Conservation (phyloP, 2,113 vertebrate species). For the Catharus minimus region DNA sequence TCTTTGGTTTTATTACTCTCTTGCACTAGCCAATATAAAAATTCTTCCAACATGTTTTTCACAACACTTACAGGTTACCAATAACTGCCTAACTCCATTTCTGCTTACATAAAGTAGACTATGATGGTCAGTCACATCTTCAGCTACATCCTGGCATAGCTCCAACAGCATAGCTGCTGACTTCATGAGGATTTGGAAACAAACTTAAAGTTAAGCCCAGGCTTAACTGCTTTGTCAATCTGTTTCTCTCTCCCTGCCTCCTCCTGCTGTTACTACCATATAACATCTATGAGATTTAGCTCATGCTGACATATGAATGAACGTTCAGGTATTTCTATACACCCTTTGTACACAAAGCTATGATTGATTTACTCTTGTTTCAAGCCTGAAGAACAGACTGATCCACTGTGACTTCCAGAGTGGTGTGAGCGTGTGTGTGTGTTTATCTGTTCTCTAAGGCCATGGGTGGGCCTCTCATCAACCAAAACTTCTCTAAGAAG, state of each 20-base stretch:
- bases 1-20: background rate
- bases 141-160: background rate
- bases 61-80: background rate
- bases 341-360: background rate
- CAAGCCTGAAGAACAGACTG: background rate
- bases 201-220: conserved; percentile 24
- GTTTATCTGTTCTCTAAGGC: background rate
- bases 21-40: background rate
- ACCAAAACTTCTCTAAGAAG: background rate
- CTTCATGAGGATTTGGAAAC: conserved; percentile 1
- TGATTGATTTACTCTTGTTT: background rate
- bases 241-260: background rate
- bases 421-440: no score
- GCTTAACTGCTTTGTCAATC: background rate
- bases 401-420: background rate
- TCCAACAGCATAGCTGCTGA: conserved; percentile 1
- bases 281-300: background rate
- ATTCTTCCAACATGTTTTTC: background rate
- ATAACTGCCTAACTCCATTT: background rate
- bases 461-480: background rate
- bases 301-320: background rate
- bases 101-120: background rate
- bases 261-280: background rate
- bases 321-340: background rate
- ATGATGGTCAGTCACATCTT: background rate